Percentiles rank a stretch among this genome's conserved stretches.
Evolutionary conservation across 2,797 vertebrate genomes (phyloP).

Genomic region (Myotis vivesi): DNA sequence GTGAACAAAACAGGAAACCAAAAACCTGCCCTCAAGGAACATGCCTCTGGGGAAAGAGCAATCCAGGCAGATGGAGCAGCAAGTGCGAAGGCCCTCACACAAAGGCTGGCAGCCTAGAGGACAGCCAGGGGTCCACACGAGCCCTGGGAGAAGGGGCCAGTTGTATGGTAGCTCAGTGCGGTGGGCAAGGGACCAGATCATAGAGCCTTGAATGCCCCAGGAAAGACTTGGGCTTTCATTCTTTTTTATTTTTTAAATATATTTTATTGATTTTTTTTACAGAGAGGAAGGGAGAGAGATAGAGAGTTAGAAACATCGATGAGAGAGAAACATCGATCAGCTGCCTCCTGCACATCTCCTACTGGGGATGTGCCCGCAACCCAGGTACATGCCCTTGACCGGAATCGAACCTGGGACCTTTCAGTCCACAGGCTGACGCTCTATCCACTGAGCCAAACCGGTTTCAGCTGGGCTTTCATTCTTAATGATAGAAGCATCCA

Average conservation of each 20-base stretch:
- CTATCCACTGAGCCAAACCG: no score
- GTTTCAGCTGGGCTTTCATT: background rate
- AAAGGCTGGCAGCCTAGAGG: background rate
- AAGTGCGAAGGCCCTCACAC: background rate
- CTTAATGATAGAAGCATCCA: background rate
- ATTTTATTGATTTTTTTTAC: no score
- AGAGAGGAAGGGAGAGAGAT: no score
- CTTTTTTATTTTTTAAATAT: no score
- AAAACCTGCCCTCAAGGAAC: background rate
- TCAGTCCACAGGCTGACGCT: no score
- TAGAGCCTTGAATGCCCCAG: background rate
- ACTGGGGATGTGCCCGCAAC: no score
- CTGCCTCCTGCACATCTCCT: no score
- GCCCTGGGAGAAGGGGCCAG: no score
- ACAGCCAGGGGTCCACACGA: background rate
- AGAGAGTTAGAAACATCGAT: no score
- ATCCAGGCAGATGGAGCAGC: background rate
- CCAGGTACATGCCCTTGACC: no score
- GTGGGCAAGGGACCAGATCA: background rate
- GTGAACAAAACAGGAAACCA: background rate
- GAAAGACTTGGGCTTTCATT: background rate
- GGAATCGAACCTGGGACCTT: no score
- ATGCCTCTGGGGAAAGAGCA: background rate
- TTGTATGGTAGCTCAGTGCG: fast-evolving
- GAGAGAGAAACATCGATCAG: no score